Conservation (phyloP, 2,113 vertebrate species). For the Cyrtonyx montezumae region DNA sequence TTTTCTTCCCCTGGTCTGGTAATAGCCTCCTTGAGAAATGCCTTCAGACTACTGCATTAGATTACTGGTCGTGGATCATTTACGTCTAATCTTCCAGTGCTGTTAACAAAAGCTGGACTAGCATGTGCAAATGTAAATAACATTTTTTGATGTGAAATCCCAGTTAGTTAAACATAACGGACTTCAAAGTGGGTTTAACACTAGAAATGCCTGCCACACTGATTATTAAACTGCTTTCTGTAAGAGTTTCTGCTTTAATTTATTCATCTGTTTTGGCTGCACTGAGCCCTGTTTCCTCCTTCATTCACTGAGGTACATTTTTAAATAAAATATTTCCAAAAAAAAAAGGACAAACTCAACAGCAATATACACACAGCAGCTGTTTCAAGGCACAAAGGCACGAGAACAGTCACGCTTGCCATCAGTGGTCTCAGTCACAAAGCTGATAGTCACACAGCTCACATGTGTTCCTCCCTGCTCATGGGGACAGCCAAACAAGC, state of each 20-base stretch:
- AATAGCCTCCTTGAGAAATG: constrained; percentile 41
- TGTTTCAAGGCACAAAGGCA: not conserved
- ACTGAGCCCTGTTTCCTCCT: not conserved
- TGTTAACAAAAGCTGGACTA: constrained; percentile 49
- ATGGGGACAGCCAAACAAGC: not conserved
- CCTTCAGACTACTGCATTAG: constrained; percentile 26
- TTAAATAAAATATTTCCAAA: not conserved
- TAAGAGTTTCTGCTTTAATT: constrained; percentile 31
- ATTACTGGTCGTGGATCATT: constrained; percentile 41
- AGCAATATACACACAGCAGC: not conserved
- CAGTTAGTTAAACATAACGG: constrained; percentile 56
- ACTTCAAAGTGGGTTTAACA: constrained; percentile 48
- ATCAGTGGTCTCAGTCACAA: not conserved
- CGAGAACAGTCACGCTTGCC: not conserved
- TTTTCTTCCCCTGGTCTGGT: not conserved
- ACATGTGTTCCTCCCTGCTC: not conserved
- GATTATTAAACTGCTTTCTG: constrained; percentile 25
- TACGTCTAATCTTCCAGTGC: constrained; percentile 31
- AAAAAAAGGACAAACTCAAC: not conserved
- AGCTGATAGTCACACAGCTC: not conserved
- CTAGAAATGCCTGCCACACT: not conserved
- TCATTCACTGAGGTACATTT: not conserved
- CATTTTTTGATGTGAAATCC: constrained; percentile 39
- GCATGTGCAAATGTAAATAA: constrained; percentile 57
- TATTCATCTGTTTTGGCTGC: not conserved